Conservation (phyloP, 1,140 invertebrate genomes). For the Onthophagus taurus region DNA sequence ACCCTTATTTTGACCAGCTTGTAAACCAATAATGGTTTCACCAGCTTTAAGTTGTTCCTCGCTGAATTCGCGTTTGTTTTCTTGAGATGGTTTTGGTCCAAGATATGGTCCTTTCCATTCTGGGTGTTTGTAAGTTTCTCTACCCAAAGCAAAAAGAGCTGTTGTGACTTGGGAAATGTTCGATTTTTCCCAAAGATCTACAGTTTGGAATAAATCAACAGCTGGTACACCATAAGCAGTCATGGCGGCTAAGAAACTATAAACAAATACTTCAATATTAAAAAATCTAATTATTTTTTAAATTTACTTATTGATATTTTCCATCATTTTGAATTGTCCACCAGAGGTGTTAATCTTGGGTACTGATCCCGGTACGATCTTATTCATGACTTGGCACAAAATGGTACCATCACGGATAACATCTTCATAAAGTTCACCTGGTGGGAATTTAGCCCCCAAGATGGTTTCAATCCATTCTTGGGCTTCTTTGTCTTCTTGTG, state of each 20-base stretch:
- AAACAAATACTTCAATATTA: conserved; percentile 18
- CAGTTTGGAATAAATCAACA: conserved; percentile 92
- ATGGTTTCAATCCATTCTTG: conserved; percentile 87
- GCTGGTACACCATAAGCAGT: conserved; percentile 83
- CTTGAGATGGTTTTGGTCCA: conserved; percentile 83
- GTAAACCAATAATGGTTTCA: conserved; percentile 82
- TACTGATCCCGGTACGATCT: conserved; percentile 68
- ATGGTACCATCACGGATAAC: conserved; percentile 78
- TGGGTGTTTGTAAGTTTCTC: conserved; percentile 81
- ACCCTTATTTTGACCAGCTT: conserved; percentile 94
- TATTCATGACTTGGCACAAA: conserved; percentile 87
- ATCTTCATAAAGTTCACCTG: conserved; percentile 65
- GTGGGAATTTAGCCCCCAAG: conserved; percentile 75
- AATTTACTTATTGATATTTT: conserved; percentile 81
- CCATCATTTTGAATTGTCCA: conserved; percentile 92
- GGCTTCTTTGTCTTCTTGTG: conserved; percentile 77
- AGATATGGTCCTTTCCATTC: conserved; percentile 84
- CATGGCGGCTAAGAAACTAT: conserved; percentile 82
- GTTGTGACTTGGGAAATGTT: conserved; percentile 90
- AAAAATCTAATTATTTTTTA: not conserved
- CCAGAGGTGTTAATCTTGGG: conserved; percentile 81
- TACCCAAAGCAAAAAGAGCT: conserved; percentile 85
- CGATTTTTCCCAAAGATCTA: conserved; percentile 90
- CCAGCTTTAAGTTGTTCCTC: conserved; percentile 87
- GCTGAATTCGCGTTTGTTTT: conserved; percentile 84